Evolutionary conservation across 2,888 invertebrate genomes (phyloP).

Genomic region (Leptopilina syphax): DNA sequence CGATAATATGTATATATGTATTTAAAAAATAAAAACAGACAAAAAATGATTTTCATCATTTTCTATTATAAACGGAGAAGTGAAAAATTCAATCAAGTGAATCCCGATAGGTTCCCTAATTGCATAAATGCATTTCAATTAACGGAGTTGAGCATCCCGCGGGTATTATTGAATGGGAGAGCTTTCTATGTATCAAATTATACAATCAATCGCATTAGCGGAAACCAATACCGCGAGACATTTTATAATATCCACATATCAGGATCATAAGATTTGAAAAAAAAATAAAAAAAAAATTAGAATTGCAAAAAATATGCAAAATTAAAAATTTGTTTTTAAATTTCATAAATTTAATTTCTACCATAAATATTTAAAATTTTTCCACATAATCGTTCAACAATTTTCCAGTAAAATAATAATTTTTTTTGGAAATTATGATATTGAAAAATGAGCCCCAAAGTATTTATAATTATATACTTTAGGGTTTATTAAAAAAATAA

Average conservation of each 20-base stretch:
- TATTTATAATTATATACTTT: too few species aligned
- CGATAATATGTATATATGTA: background rate
- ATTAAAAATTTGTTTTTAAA: too few species aligned
- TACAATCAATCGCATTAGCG: slow-evolving; percentile 38
- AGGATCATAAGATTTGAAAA: background rate
- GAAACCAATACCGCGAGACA: slow-evolving; percentile 7
- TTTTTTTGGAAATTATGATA: too few species aligned
- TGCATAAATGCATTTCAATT: slow-evolving; percentile 38
- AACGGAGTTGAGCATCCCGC: slow-evolving; percentile 36
- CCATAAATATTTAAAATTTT: too few species aligned
- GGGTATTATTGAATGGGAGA: slow-evolving; percentile 36
- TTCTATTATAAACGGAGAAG: slow-evolving; percentile 6
- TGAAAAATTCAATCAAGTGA: slow-evolving; percentile 27
- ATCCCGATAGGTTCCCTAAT: slow-evolving; percentile 38
- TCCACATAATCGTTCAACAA: too few species aligned
- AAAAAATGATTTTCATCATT: background rate
- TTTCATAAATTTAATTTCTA: too few species aligned
- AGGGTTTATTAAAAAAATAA: too few species aligned
- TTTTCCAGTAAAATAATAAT: too few species aligned
- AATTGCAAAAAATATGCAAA: background rate
- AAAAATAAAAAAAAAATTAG: slow-evolving; percentile 13
- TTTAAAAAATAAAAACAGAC: background rate
- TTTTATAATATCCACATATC: slow-evolving; percentile 34
- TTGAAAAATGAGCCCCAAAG: too few species aligned
- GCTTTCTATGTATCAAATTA: slow-evolving; percentile 29